Percentiles rank a stretch among this genome's conserved stretches.
Evolutionary conservation across 2,797 vertebrate genomes (phyloP).

Genomic region (Toxotes lorentzi): DNA sequence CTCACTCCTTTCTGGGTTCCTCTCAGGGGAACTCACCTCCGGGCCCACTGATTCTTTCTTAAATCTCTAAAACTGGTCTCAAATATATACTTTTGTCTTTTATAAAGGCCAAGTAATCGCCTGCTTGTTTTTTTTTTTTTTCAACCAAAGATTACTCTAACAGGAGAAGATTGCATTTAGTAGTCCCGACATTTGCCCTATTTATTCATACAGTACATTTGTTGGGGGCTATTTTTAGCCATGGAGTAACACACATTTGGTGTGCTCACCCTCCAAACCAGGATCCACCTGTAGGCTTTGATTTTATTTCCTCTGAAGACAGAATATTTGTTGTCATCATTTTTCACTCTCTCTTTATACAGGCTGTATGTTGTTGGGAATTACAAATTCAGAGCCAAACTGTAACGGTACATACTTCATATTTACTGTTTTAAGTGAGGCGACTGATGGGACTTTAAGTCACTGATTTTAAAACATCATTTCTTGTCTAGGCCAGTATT

Average conservation of each 20-base stretch:
- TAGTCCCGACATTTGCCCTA: not conserved
- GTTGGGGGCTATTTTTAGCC: not conserved
- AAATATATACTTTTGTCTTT: not conserved
- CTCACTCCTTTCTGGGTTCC: not conserved
- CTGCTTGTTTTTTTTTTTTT: not conserved
- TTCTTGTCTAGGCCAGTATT: conserved; percentile 41
- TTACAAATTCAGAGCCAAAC: conserved; percentile 15
- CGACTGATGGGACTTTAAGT: conserved; percentile 33
- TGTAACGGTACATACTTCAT: conserved; percentile 18
- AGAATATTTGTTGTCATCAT: conserved; percentile 12
- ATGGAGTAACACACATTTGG: not conserved
- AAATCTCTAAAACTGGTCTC: not conserved
- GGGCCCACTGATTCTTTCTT: not conserved
- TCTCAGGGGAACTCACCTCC: not conserved
- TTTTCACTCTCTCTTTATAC: conserved; percentile 15
- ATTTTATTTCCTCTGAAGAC: not conserved
- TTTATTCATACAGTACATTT: not conserved
- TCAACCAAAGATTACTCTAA: not conserved
- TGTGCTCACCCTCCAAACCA: not conserved
- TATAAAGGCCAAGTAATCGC: not conserved
- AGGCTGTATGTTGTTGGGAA: conserved; percentile 9
- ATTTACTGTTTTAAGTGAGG: conserved; percentile 22
- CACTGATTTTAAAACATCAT: conserved; percentile 34
- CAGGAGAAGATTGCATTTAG: not conserved
- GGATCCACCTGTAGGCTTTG: not conserved